Evolutionary conservation across 2,797 vertebrate genomes (phyloP), one percentile per base, ranked within the genome.

Genomic region (Tragelaphus oryx): DNA sequence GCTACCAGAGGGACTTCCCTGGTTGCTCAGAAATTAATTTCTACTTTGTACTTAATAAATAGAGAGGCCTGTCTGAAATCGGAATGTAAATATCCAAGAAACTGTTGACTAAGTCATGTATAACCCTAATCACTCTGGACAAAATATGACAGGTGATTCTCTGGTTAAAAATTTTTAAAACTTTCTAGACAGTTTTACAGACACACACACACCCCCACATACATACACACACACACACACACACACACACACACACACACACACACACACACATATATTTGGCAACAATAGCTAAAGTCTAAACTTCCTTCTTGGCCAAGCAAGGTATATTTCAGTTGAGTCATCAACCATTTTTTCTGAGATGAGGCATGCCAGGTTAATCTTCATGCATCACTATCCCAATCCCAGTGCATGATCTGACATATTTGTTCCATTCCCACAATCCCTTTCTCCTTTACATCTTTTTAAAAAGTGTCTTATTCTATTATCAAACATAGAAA

Each of bases 401-500:
- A 80, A 54, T 78, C 52, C n/a, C 17, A 86, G 44, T 28, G 41
- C 18, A 88, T 88, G 24, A 60, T 89, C 37, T 92, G 78, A 95
- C 86, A 75, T 16, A 93, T 85, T 37, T 81, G 18, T 81, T 95
- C 41, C 37, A 93, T 91, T 78, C 46, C 94, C n/a, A 54, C 28
- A 92, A 81, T 76, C 57, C 8, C 37, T 92, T 94, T 94, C n/a
- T 60, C 83, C 62, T 46, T 52, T 26, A 59, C 79, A 80, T 41
- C 37, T 84, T 96, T 81, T 57, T 48, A 18, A 75, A 87, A 90
- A 92, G 26, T 30, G 79, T 80, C 75, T 85, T 95, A 30, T 93
- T 95, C 86, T 91, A 84, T 87, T 93, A 76, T 16, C 18, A 81
- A 88, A 87, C 9, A 59, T 41, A 94, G 48, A 90, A 96, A 94